phyloP scores from a whole-genome alignment of 2,797 vertebrate genomes.

The Chaetophractus vellerosus region DNA sequence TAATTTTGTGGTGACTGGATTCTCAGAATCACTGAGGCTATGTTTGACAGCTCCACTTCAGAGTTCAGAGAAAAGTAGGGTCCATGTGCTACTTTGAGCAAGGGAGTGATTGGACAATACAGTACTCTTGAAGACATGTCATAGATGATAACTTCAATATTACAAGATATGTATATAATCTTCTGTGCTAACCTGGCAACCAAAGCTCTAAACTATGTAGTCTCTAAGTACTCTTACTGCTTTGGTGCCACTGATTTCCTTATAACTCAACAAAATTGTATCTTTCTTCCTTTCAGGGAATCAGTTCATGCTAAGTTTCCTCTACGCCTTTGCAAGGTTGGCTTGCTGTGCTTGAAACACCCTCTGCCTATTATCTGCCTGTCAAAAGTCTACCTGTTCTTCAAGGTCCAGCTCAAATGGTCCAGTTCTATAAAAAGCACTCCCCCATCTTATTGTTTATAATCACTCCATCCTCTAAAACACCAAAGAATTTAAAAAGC shows the following conservation, averaged over 20 bases:
- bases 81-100: neutral
- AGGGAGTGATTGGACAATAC: neutral
- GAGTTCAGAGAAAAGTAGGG: neutral
- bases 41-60: fast-evolving
- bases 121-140: neutral
- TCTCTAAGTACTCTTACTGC: neutral
- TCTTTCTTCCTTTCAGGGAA: neutral
- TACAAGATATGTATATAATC: neutral
- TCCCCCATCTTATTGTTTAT: neutral
- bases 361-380: neutral
- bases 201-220: neutral
- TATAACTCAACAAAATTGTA: neutral
- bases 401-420: neutral
- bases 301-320: neutral
- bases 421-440: neutral
- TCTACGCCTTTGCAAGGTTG: neutral
- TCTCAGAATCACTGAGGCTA: neutral
- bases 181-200: neutral
- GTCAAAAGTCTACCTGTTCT: neutral
- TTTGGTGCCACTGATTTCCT: neutral
- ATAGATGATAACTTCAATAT: neutral
- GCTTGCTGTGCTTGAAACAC: neutral
- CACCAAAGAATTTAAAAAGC: neutral
- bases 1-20: neutral
- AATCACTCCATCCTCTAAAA: neutral